Percentiles rank a stretch among this genome's conserved stretches.
These are phyloP conservation scores for Jordanella pulchra DNA, from an alignment of 2,797 vertebrate genomes.

Conservation along the genomic window DNA sequence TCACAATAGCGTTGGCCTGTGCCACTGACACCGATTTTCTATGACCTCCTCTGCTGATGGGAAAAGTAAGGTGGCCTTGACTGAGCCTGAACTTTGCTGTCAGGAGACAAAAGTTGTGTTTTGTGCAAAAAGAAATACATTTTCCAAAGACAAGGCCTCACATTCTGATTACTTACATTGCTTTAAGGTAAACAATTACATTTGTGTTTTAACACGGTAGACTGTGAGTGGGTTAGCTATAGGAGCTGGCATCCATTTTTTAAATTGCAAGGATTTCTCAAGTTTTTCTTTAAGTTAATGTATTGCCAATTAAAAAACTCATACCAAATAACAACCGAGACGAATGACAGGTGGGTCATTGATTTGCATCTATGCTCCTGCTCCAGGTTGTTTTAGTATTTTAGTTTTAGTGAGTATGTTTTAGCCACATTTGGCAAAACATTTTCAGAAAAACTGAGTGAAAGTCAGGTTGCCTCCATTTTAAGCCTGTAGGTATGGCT, in stretches of 20 bases:
- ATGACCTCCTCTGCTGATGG: conserved; percentile 41
- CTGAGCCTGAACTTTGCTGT: conserved; percentile 29
- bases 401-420: too few species aligned
- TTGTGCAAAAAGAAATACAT: conserved; percentile 32
- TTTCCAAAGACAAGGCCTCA: conserved; percentile 35
- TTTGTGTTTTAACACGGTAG: conserved; percentile 7
- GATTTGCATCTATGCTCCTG: too few species aligned
- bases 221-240: background rate
- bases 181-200: conserved; percentile 27
- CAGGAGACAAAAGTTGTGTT: conserved; percentile 26
- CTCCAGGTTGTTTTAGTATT: too few species aligned
- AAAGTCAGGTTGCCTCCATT: too few species aligned
- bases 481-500: background rate
- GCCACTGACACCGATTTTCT: conserved; percentile 36
- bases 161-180: conserved; percentile 23
- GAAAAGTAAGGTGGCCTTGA: conserved; percentile 58
- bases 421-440: too few species aligned
- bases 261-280: background rate
- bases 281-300: background rate
- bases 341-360: too few species aligned
- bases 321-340: too few species aligned
- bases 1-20: conserved; percentile 28
- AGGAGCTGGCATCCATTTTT: background rate
- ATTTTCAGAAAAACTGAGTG: too few species aligned
- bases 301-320: background rate